Conservation (phyloP, 2,113 vertebrate species). For the Phocoena sinus region DNA sequence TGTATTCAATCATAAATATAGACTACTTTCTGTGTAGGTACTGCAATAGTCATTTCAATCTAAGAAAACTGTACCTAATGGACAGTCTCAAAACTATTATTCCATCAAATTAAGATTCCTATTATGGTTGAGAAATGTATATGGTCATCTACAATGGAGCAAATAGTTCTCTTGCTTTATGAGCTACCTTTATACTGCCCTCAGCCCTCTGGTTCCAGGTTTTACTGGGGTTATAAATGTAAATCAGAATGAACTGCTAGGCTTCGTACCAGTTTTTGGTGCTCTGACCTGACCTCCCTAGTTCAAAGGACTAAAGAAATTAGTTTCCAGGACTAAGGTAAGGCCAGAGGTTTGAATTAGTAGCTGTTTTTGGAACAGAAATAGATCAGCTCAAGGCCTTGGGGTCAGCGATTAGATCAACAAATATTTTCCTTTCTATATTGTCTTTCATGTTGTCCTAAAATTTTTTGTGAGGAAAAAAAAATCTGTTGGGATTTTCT, state of each 20-base stretch:
- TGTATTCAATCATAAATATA: conserved; percentile 7
- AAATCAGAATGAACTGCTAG: not conserved
- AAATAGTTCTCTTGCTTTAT: not conserved
- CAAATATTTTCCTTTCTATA: not conserved
- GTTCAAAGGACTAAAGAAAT: conserved; percentile 13
- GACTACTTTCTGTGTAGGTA: not conserved
- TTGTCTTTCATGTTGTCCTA: not conserved
- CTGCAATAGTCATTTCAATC: not conserved
- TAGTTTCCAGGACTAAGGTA: not conserved
- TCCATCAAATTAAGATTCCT: not conserved
- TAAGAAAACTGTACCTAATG: not conserved
- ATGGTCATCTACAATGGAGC: not conserved
- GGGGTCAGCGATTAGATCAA: not conserved
- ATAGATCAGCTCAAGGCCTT: not conserved
- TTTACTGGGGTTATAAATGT: not conserved
- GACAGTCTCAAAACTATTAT: not conserved
- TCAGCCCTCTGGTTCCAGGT: not conserved
- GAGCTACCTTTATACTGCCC: not conserved
- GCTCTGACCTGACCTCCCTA: not conserved
- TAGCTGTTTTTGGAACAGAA: not conserved
- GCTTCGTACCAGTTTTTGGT: not conserved
- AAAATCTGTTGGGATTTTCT: not conserved
- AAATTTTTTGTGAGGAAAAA: not conserved
- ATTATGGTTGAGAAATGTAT: not conserved
- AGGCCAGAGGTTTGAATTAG: not conserved